These are phyloP conservation scores for Lepus townsendii DNA, from an alignment of 2,797 vertebrate genomes.

Conservation along the genomic window DNA sequence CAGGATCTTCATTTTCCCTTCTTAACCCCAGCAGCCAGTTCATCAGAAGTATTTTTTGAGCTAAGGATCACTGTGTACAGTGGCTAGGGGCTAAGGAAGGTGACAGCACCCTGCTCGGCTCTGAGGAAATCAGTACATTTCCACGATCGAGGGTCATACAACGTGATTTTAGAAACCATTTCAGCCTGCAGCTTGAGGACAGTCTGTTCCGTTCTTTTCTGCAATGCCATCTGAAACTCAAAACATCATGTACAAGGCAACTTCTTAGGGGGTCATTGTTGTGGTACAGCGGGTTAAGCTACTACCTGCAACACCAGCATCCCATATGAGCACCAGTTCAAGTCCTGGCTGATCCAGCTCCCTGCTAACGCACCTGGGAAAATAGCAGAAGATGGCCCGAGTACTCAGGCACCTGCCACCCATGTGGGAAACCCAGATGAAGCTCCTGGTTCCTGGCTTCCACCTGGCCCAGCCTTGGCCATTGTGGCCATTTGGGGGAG, in stretches of 20 bases:
- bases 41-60: conserved; percentile 35
- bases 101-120: not conserved
- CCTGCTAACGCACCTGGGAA: no score
- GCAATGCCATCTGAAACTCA: not conserved
- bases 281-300: no score
- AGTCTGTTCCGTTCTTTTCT: conserved; percentile 41
- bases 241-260: conserved; percentile 26
- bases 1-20: not conserved
- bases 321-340: no score
- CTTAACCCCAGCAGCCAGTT: not conserved
- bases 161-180: conserved; percentile 57
- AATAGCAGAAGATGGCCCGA: no score
- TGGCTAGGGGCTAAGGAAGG: not conserved
- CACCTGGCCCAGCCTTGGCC: no score
- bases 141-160: not conserved
- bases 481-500: no score
- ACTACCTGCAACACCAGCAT: no score
- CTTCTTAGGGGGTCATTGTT: no score
- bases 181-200: not conserved
- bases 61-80: not conserved
- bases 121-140: not conserved
- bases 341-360: no score
- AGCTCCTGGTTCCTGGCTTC: no score
- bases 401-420: no score
- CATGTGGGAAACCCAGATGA: no score